These are phyloP conservation scores for Apostichopus parvimensis DNA, from an alignment of 35 echinoderm and acorn worm species.

Conservation along the genomic window DNA sequence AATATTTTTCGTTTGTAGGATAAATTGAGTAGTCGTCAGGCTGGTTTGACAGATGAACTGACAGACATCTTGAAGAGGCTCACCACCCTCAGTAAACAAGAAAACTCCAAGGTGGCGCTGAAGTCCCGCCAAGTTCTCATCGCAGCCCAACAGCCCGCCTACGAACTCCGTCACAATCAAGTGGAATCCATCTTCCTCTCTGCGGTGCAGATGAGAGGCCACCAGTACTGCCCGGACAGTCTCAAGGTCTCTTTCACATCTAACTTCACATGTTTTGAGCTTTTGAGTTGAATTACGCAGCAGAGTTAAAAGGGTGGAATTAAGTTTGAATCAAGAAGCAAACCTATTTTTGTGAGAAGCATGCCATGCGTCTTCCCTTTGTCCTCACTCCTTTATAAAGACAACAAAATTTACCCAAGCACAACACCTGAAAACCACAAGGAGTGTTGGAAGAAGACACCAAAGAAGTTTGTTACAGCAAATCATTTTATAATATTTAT, in stretches of 20 bases:
- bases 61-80: slow-evolving; percentile 70
- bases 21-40: slow-evolving; percentile 70
- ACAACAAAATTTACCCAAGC: no score
- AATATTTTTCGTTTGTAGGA: slow-evolving; percentile 55
- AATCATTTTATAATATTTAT: no score
- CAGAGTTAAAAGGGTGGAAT: neutral
- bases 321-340: no score
- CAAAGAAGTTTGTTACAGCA: no score
- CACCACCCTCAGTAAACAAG: slow-evolving; percentile 91
- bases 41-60: slow-evolving; percentile 90
- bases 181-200: slow-evolving; percentile 99
- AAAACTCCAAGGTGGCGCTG: slow-evolving; percentile 87
- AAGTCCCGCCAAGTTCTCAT: slow-evolving; percentile 91
- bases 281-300: neutral
- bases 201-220: slow-evolving; percentile 97
- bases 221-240: slow-evolving; percentile 90
- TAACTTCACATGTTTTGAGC: neutral
- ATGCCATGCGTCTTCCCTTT: no score
- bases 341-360: no score
- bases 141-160: slow-evolving; percentile 93
- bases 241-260: slow-evolving; percentile 73
- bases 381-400: no score
- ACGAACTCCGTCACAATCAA: slow-evolving; percentile 93
- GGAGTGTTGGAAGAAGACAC: no score
- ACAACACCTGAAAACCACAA: no score